These are phyloP conservation scores for Tretioscincus oriximinensis DNA, from an alignment of 2,113 vertebrate genomes.

Conservation along the genomic window DNA sequence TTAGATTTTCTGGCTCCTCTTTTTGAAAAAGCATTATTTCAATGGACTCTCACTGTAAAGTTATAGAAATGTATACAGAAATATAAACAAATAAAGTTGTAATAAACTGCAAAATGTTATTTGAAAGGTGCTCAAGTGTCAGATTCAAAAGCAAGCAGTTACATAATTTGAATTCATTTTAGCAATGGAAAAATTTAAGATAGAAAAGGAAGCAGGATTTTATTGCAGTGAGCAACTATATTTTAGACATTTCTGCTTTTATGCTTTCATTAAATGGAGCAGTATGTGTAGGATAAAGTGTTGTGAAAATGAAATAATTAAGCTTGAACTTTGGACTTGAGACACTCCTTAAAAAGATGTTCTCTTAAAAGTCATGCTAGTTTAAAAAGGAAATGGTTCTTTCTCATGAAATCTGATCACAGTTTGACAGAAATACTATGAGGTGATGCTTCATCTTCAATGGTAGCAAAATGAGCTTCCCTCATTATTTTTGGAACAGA, in stretches of 20 bases:
- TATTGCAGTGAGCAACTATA: background rate
- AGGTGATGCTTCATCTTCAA: too few relatives aligned
- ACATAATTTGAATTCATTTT: background rate
- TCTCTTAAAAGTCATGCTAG: background rate
- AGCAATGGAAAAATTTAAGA: background rate
- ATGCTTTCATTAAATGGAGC: background rate
- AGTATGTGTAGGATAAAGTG: background rate
- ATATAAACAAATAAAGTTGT: too few relatives aligned
- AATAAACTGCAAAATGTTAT: background rate
- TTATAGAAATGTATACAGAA: background rate
- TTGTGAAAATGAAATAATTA: background rate
- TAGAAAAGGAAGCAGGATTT: background rate
- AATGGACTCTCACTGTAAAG: background rate
- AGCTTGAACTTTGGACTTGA: background rate
- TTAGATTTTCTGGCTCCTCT: conserved; percentile 25
- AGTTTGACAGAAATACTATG: background rate
- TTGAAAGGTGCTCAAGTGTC: background rate
- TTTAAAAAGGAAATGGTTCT: background rate
- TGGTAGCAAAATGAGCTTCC: too few relatives aligned
- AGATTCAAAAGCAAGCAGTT: background rate
- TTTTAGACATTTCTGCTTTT: background rate
- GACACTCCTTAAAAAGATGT: background rate
- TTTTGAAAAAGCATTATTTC: conserved; percentile 29
- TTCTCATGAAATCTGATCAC: background rate
- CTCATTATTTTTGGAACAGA: too few relatives aligned